These are phyloP conservation scores for Vulpes lagopus DNA, from an alignment of 2,113 vertebrate species.

Conservation along the genomic window DNA sequence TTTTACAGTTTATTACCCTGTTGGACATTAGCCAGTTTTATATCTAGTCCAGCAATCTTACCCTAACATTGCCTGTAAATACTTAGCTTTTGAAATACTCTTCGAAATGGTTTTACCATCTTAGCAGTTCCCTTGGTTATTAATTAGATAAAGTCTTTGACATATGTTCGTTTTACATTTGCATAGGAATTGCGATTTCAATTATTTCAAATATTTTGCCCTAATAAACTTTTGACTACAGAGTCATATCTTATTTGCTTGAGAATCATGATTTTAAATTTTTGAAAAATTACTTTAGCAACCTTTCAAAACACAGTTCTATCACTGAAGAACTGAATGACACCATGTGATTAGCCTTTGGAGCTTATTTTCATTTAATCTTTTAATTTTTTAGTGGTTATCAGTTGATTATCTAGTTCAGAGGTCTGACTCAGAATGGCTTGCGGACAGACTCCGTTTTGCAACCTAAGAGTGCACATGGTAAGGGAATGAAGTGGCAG, in stretches of 20 bases:
- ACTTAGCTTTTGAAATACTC: constrained; percentile 23
- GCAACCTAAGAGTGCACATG: constrained; percentile 49
- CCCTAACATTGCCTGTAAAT: background rate
- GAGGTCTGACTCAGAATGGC: constrained; percentile 24
- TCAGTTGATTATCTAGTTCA: background rate
- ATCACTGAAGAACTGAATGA: constrained; percentile 2
- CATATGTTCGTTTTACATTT: constrained; percentile 31
- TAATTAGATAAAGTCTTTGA: constrained; percentile 49
- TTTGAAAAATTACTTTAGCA: constrained; percentile 36
- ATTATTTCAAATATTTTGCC: background rate
- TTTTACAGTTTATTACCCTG: constrained; percentile 20
- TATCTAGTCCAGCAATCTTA: background rate
- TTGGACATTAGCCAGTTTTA: constrained; percentile 38
- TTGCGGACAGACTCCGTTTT: background rate
- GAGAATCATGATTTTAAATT: background rate
- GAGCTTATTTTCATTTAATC: background rate
- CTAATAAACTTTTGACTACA: constrained; percentile 9
- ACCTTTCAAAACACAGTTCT: background rate
- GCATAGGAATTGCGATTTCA: background rate
- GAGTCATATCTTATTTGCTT: background rate
- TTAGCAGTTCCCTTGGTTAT: background rate
- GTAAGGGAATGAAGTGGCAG: constrained; percentile 48
- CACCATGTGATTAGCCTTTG: background rate
- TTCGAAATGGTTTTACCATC: background rate
- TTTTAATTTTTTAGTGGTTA: constrained; percentile 49